Conservation (phyloP, 2,113 vertebrate species). For the Pogonocichla stellata region DNA sequence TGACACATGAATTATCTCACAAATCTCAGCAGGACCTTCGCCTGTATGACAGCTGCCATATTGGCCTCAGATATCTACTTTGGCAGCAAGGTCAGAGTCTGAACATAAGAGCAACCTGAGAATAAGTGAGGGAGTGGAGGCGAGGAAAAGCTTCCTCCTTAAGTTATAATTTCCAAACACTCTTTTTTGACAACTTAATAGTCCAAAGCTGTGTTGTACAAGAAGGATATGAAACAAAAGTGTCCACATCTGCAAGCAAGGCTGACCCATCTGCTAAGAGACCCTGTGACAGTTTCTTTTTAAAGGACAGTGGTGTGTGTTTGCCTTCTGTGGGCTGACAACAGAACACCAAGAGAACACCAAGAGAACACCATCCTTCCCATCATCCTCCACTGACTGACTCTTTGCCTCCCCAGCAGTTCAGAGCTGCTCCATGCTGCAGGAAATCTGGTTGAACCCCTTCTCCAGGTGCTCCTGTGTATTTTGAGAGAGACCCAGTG, state of each 20-base stretch:
- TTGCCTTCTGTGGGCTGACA: neutral
- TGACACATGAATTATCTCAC: neutral
- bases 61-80: neutral
- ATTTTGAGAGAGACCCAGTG: neutral
- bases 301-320: neutral
- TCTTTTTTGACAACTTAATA: neutral
- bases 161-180: neutral
- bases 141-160: neutral
- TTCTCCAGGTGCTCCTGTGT: neutral
- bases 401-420: neutral
- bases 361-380: neutral
- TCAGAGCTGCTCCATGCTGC: neutral
- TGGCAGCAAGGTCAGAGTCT: neutral
- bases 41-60: neutral
- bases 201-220: neutral
- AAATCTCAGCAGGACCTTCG: neutral
- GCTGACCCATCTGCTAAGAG: neutral
- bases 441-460: neutral
- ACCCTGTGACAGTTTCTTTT: neutral
- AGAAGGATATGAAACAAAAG: neutral
- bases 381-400: neutral
- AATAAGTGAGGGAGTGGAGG: neutral
- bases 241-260: neutral
- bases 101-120: neutral
- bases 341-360: neutral